Percentiles rank a stretch among this genome's conserved stretches.
phyloP scores from a whole-genome alignment of 2,888 invertebrate genomes.

The Tachina lurida region DNA sequence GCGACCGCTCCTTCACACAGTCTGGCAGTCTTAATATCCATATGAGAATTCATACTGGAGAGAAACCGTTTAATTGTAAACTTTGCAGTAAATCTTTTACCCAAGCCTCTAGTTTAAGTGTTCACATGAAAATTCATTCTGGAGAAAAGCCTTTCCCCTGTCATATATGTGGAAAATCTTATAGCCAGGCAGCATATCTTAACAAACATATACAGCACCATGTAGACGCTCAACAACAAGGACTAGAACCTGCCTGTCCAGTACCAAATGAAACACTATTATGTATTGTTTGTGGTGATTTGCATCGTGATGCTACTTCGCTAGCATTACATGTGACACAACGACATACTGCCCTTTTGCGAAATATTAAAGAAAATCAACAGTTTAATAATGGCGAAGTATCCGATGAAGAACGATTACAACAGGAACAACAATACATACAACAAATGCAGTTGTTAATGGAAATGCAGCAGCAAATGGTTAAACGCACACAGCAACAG shows the following conservation, averaged over 20 bases:
- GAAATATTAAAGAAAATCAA: constrained; percentile 76
- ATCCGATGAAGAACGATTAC: constrained; percentile 73
- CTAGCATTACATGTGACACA: constrained; percentile 81
- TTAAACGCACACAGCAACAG: constrained; percentile 73
- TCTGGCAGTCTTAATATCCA: constrained; percentile 82
- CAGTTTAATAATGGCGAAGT: constrained; percentile 48
- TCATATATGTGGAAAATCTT: constrained; percentile 80
- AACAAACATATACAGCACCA: constrained; percentile 81
- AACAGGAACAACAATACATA: constrained; percentile 76
- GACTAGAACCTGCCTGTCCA: constrained; percentile 42
- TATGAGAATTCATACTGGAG: constrained; percentile 83
- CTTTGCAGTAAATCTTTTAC: constrained; percentile 82
- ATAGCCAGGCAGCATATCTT: constrained; percentile 81
- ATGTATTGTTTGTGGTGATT: constrained; percentile 81
- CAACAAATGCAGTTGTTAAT: constrained; percentile 72
- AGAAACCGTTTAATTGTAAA: constrained; percentile 82
- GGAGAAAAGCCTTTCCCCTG: constrained; percentile 81
- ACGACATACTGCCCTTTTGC: constrained; percentile 79
- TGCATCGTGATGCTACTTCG: constrained; percentile 80
- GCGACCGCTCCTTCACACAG: constrained; percentile 83
- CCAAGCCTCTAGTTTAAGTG: constrained; percentile 82
- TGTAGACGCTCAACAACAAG: constrained; percentile 72
- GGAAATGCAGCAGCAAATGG: constrained; percentile 74
- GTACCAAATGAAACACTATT: constrained; percentile 76
- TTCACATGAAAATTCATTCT: constrained; percentile 82